Conservation (phyloP, 1,140 invertebrate genomes). For the Oppia nitens region DNA sequence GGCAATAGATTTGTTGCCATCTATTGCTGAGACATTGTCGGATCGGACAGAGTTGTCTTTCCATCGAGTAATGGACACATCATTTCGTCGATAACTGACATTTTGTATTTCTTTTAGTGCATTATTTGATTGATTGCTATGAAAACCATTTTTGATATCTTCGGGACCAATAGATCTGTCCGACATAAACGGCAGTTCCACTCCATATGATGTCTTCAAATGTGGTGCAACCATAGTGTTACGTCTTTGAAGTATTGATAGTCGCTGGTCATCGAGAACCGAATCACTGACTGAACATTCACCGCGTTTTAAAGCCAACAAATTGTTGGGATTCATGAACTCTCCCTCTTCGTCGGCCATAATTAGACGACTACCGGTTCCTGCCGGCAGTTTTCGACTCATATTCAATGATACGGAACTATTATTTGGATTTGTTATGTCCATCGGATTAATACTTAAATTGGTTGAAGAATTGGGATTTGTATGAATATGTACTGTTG, state of each 20-base stretch:
- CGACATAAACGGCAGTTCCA: conserved; percentile 46
- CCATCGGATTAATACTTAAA: background rate
- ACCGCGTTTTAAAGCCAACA: conserved; percentile 42
- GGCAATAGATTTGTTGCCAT: too few species aligned
- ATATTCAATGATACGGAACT: background rate
- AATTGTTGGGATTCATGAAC: conserved; percentile 54
- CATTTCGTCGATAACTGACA: background rate
- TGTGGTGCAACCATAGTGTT: conserved; percentile 74
- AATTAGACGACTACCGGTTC: background rate
- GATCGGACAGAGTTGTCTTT: too few species aligned
- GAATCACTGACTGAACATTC: conserved; percentile 16
- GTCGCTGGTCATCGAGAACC: conserved; percentile 27
- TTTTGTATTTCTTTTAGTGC: background rate
- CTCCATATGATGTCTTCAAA: conserved; percentile 69
- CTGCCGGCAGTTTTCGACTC: background rate
- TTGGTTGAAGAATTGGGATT: background rate
- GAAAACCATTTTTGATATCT: background rate
- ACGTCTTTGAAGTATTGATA: conserved; percentile 54
- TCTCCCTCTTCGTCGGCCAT: conserved; percentile 53
- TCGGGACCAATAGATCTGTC: background rate
- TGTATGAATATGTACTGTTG: background rate
- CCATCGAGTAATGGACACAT: too few species aligned
- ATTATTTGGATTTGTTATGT: background rate
- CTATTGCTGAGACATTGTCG: too few species aligned
- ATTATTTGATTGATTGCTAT: background rate